A percentile compares a stretch with the other conserved stretches of the same genome.
Conservation (phyloP, 1,140 invertebrate genomes). For the Solen grandis region DNA sequence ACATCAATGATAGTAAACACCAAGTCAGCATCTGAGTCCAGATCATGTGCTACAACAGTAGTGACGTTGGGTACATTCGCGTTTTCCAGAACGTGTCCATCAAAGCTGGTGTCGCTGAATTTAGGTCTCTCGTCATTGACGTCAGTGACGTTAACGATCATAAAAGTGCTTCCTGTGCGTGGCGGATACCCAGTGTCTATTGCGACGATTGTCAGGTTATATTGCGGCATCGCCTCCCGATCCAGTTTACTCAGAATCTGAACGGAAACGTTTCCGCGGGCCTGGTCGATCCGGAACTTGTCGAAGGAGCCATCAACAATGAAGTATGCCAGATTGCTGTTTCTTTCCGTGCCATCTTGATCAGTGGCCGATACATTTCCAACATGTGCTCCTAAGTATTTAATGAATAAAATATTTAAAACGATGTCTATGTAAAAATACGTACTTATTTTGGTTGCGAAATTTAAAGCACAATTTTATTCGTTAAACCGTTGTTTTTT, state of each 20-base stretch:
- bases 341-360: constrained; percentile 40
- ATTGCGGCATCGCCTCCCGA: not conserved
- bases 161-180: not conserved
- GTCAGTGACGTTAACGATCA: constrained; percentile 16
- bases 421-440: too few species aligned
- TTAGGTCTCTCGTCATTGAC: constrained; percentile 33
- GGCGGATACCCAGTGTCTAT: constrained; percentile 26
- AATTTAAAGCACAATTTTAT: too few species aligned
- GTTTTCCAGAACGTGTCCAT: not conserved
- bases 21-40: constrained; percentile 1
- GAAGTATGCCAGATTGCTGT: constrained; percentile 17
- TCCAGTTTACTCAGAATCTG: constrained; percentile 13
- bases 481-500: too few species aligned
- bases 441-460: too few species aligned
- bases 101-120: not conserved
- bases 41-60: not conserved
- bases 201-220: constrained; percentile 42
- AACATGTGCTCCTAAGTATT: too few species aligned
- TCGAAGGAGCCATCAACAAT: constrained; percentile 5
- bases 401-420: too few species aligned
- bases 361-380: constrained; percentile 27
- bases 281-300: constrained; percentile 86
- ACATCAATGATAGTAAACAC: not conserved
- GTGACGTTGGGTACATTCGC: not conserved
- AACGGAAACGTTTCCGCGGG: not conserved